Evolutionary conservation across 2,797 vertebrate genomes (phyloP).

Genomic region (Hylomyscus alleni): DNA sequence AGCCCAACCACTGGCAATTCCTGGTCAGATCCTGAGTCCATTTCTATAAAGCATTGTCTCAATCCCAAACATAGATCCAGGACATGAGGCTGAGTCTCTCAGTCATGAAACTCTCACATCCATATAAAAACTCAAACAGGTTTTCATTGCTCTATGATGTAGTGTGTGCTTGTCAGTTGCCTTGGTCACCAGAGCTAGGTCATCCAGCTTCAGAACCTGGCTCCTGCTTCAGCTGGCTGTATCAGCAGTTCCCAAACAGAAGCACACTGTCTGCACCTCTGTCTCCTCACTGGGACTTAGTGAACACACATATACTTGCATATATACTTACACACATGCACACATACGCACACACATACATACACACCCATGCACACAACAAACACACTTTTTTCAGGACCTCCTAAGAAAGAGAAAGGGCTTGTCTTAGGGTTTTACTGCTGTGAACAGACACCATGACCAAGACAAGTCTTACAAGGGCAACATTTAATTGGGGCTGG

Average conservation of each 20-base stretch:
- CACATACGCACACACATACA: too few species aligned
- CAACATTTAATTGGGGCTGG: too few species aligned
- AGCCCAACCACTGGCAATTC: neutral
- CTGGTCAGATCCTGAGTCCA: neutral
- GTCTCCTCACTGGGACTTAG: slow-evolving; percentile 55
- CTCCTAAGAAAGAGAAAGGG: too few species aligned
- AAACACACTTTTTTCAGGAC: too few species aligned
- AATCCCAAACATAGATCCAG: neutral
- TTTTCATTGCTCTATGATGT: neutral
- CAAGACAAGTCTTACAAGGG: too few species aligned
- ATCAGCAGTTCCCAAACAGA: neutral
- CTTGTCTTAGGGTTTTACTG: too few species aligned
- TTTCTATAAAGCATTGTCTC: neutral
- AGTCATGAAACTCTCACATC: neutral
- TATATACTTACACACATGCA: neutral
- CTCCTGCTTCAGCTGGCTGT: neutral
- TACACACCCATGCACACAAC: neutral
- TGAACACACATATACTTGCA: slow-evolving; percentile 15
- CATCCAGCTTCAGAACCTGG: neutral
- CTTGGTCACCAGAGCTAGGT: slow-evolving; percentile 30
- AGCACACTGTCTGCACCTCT: neutral
- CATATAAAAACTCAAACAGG: slow-evolving; percentile 29
- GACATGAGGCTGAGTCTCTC: neutral
- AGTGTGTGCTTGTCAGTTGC: neutral
- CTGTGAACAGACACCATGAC: too few species aligned